Conservation (phyloP, 2,797 vertebrate genomes). For the Peromyscus nudipes region DNA sequence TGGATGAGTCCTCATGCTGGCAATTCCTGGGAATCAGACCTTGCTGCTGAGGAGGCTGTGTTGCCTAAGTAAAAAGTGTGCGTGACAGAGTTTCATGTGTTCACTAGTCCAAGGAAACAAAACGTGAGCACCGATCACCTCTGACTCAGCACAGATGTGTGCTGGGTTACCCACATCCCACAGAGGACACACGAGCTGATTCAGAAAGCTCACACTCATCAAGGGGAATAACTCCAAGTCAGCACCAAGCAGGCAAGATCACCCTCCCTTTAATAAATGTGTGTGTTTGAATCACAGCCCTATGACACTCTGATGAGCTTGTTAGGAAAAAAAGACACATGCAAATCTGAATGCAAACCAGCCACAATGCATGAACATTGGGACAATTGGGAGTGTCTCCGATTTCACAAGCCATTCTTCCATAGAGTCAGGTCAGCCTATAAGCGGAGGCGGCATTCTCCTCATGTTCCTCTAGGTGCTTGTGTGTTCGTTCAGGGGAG, state of each 20-base stretch:
- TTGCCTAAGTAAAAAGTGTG: slow-evolving; percentile 4
- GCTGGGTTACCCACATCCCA: slow-evolving; percentile 22
- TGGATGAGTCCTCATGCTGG: neutral
- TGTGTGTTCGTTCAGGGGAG: neutral
- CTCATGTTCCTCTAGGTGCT: neutral
- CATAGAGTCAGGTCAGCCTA: neutral
- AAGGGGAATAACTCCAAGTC: slow-evolving; percentile 40
- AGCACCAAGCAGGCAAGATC: slow-evolving; percentile 53
- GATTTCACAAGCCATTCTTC: neutral
- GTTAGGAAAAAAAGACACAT: neutral
- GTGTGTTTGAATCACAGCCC: slow-evolving; percentile 63
- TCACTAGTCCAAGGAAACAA: slow-evolving; percentile 48
- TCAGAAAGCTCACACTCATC: slow-evolving; percentile 62
- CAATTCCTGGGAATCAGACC: slow-evolving; percentile 58
- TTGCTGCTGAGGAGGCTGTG: neutral
- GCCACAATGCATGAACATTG: neutral
- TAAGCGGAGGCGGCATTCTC: neutral
- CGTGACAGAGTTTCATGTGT: neutral
- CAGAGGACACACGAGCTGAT: neutral
- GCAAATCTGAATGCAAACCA: neutral
- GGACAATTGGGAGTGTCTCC: neutral
- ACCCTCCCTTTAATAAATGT: slow-evolving; percentile 28
- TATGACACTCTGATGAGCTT: neutral
- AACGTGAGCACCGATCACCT: slow-evolving; percentile 34
- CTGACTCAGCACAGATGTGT: slow-evolving; percentile 71